phyloP scores from a whole-genome alignment of 2,888 invertebrate genomes.

The Eupsilia transversa region DNA sequence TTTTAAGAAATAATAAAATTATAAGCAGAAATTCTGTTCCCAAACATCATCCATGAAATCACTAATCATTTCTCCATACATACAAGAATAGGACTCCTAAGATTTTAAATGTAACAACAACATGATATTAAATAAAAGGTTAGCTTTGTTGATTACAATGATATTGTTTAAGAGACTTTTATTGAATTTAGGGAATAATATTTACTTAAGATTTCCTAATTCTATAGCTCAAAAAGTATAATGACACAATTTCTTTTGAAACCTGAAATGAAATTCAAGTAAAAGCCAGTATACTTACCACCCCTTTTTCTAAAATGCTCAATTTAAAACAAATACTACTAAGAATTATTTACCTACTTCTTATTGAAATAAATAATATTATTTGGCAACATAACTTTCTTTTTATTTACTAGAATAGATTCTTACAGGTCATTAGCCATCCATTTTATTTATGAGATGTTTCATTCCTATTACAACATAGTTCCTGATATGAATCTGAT shows the following conservation, averaged over 20 bases:
- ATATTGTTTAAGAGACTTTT: neutral
- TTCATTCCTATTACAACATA: conserved; percentile 15
- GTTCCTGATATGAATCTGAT: conserved; percentile 5
- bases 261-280: neutral
- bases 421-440: conserved; percentile 23
- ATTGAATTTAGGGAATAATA: neutral
- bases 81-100: neutral
- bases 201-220: neutral
- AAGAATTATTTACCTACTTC: neutral
- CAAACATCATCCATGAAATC: neutral
- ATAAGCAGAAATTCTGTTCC: neutral
- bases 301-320: neutral
- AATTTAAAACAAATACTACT: neutral
- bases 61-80: too few species aligned
- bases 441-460: neutral
- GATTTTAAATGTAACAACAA: neutral
- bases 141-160: neutral
- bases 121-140: neutral
- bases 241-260: neutral
- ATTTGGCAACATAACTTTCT: conserved; percentile 13
- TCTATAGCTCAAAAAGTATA: neutral
- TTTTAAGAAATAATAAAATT: too few species aligned
- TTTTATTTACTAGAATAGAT: conserved; percentile 26
- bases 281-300: neutral
- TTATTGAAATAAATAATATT: neutral